phyloP scores from a whole-genome alignment of 2,113 vertebrate genomes.

The Alexandromys fortis region DNA sequence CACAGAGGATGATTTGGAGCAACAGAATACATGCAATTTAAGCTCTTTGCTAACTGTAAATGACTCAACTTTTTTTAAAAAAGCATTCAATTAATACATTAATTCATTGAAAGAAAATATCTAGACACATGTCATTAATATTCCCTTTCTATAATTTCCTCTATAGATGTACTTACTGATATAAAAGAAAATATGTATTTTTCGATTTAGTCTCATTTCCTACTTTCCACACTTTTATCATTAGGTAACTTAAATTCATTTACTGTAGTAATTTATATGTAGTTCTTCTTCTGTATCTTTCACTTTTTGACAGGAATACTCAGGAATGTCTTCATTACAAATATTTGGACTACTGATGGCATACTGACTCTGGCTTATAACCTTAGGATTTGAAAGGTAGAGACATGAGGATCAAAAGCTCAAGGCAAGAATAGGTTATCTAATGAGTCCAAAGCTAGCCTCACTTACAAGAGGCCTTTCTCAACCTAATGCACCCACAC shows the following conservation, averaged over 20 bases:
- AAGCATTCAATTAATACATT: background rate
- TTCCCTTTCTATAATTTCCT: background rate
- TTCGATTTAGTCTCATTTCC: background rate
- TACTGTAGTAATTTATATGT: background rate
- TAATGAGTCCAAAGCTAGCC: background rate
- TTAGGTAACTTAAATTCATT: slow-evolving; percentile 13
- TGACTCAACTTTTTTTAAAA: background rate
- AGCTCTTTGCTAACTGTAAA: background rate
- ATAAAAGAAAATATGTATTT: background rate
- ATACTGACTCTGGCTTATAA: background rate
- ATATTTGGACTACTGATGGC: background rate
- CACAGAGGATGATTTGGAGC: background rate
- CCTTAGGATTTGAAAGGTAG: background rate
- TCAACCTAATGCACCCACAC: background rate
- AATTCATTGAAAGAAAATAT: background rate
- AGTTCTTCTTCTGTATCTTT: background rate
- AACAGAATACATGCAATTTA: background rate
- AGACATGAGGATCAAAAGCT: background rate
- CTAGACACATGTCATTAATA: background rate
- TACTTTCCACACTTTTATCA: background rate
- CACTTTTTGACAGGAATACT: background rate
- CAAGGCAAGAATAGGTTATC: background rate
- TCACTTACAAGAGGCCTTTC: background rate
- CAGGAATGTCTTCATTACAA: background rate
- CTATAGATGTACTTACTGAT: background rate